Evolutionary conservation across 2,113 vertebrate genomes (phyloP), one percentile per base, ranked within the genome.

Genomic region (Podarcis raffonei): DNA sequence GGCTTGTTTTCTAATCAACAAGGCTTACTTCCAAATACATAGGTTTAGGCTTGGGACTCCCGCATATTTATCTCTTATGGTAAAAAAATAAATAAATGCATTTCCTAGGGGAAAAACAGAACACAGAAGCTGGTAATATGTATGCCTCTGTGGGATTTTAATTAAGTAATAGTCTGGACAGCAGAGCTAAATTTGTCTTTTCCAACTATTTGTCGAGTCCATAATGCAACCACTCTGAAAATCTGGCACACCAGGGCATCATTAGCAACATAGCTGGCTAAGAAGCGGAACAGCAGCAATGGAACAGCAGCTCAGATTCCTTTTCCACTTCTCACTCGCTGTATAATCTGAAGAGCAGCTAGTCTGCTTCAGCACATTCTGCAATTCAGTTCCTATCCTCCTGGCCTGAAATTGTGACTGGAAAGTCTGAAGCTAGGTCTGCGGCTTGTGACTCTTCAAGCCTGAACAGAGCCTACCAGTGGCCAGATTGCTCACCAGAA

Each of bases 51-150:
- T 6, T 78, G 42, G 42, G 22, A 30, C 42, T 57, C 13, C 2
- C 22, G 53, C 3, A 18, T 42, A 12, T 66, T 86, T 77, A 27
- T 53, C 48, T 32, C 35, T 83, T 77, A 89, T 5, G 22, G 16
- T 89, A 53, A 86, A 91, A 94, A 88, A 42, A 42, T 42, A 42
- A 42, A 42, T 42, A 42, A 83, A n/a, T 1, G n/a, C 16, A 62
- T 20, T 79, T 37, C 30, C n/a, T 4, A 3, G 65, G 62, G 4
- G 39, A 69, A 53, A 25, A 35, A 18, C 5, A 35, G 13, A 20
- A 32, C 1, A 77, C 22, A 22, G 81, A 42, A 20, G 30, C 87
- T 48, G 6, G 65, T 37, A 30, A n/a, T 81, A 32, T 69, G 79
- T 81, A 80, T 1, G 0, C 39, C 85, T 81, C 59, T 88, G 23